phyloP scores from a whole-genome alignment of 2,888 invertebrate species.

The Caenorhabditis doughertyi region DNA sequence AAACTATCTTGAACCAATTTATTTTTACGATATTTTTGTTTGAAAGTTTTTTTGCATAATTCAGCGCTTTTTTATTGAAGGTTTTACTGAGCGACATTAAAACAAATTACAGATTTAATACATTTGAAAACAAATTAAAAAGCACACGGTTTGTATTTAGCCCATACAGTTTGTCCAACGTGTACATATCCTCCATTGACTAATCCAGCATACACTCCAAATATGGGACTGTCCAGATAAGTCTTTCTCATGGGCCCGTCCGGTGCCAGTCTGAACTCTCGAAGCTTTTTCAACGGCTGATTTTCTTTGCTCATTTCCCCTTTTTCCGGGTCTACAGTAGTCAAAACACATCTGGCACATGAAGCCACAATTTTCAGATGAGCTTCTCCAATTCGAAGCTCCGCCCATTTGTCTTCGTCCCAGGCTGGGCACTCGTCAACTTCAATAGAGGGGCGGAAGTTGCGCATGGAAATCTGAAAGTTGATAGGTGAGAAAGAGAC shows the following conservation, averaged over 20 bases:
- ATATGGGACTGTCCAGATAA: conserved; percentile 63
- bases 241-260: conserved; percentile 63
- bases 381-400: conserved; percentile 66
- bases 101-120: no score
- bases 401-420: conserved; percentile 73
- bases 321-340: conserved; percentile 65
- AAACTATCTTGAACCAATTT: no score
- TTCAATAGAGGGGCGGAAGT: conserved; percentile 71
- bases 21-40: no score
- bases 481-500: no score
- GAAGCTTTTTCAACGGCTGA: conserved; percentile 62
- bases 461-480: conserved; percentile 55
- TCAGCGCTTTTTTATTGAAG: no score
- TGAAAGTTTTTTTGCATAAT: no score
- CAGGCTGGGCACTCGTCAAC: conserved; percentile 55
- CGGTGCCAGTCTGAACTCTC: conserved; percentile 66
- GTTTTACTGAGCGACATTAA: no score
- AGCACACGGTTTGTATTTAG: conserved; percentile 64
- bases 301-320: conserved; percentile 58
- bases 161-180: conserved; percentile 68
- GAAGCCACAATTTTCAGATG: conserved; percentile 64
- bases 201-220: conserved; percentile 68
- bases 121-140: no score
- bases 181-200: conserved; percentile 63
- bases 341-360: conserved; percentile 67